A percentile compares a stretch with the other conserved stretches of the same genome.
Evolutionary conservation across 2,113 vertebrate species (phyloP).

Genomic region (Eptatretus burgeri): DNA sequence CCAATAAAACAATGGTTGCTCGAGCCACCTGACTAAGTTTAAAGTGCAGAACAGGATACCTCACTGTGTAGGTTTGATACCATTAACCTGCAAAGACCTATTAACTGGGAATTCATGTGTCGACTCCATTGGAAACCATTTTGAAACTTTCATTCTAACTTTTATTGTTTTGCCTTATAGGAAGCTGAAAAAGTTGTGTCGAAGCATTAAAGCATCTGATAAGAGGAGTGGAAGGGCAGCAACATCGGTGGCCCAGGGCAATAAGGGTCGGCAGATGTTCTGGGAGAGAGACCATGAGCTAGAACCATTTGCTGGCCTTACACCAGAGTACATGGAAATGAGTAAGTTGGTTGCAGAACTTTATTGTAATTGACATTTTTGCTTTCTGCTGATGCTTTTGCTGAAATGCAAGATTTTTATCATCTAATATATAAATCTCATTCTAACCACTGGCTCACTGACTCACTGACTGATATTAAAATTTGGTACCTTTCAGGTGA

Average conservation of each 20-base stretch:
- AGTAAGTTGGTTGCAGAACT: conserved; percentile 22
- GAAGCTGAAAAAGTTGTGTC: conserved; percentile 69
- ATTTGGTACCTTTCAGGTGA: too few relatives aligned
- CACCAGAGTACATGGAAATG: conserved; percentile 97
- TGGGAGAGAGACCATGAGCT: conserved; percentile 51
- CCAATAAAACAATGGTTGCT: too few relatives aligned
- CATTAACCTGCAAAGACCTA: not conserved
- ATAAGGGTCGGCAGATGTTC: conserved; percentile 17
- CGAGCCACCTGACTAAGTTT: not conserved
- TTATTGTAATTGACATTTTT: too few relatives aligned
- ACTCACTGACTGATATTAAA: too few relatives aligned
- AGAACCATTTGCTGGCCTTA: conserved; percentile 61
- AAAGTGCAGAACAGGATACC: not conserved
- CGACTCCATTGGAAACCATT: too few relatives aligned
- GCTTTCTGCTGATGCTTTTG: too few relatives aligned
- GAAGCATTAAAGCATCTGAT: conserved; percentile 35
- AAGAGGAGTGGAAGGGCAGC: conserved; percentile 23
- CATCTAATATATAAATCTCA: too few relatives aligned
- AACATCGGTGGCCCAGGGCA: conserved; percentile 35
- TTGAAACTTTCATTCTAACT: too few relatives aligned
- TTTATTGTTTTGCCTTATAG: conserved; percentile 17
- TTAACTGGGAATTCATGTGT: too few relatives aligned
- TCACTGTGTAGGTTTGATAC: not conserved
- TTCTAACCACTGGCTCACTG: too few relatives aligned
- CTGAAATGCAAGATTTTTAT: too few relatives aligned